phyloP scores from a whole-genome alignment of 2,113 vertebrate genomes.

The Triplophysa siluroides region DNA sequence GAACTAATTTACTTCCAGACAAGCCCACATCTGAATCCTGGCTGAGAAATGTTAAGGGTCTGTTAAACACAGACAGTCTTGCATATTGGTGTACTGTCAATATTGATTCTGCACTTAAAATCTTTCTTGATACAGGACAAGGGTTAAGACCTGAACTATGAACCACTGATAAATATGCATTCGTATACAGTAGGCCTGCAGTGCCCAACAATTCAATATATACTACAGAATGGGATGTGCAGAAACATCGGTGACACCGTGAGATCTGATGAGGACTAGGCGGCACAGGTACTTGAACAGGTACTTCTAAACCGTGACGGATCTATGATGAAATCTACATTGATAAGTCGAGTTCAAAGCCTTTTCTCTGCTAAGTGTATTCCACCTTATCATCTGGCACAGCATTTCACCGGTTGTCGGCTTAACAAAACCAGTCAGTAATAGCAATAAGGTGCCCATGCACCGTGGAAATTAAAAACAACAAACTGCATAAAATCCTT shows the following conservation, averaged over 20 bases:
- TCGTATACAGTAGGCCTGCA: not conserved
- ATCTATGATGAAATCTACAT: constrained; percentile 53
- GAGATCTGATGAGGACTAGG: constrained; percentile 38
- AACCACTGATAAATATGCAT: not conserved
- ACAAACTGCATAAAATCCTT: constrained; percentile 59
- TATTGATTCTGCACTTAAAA: constrained; percentile 11
- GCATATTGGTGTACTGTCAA: constrained; percentile 3
- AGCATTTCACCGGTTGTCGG: constrained; percentile 39
- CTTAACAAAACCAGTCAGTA: constrained; percentile 52
- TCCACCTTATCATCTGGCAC: constrained; percentile 47
- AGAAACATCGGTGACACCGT: not conserved
- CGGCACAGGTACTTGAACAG: constrained; percentile 23
- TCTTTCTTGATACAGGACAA: not conserved
- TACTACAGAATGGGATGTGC: not conserved
- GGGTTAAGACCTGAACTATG: not conserved
- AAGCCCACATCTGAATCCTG: constrained; percentile 1
- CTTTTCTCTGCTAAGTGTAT: constrained; percentile 33
- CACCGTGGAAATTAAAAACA: constrained; percentile 58
- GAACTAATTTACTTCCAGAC: constrained; percentile 11
- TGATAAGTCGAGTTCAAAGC: constrained; percentile 47
- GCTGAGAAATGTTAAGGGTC: not conserved
- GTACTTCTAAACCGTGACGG: constrained; percentile 33
- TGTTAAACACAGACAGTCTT: not conserved
- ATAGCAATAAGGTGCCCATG: constrained; percentile 51
- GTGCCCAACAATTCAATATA: not conserved